phyloP scores from a whole-genome alignment of 2,888 invertebrate species.

The Scaptomyza flava region DNA sequence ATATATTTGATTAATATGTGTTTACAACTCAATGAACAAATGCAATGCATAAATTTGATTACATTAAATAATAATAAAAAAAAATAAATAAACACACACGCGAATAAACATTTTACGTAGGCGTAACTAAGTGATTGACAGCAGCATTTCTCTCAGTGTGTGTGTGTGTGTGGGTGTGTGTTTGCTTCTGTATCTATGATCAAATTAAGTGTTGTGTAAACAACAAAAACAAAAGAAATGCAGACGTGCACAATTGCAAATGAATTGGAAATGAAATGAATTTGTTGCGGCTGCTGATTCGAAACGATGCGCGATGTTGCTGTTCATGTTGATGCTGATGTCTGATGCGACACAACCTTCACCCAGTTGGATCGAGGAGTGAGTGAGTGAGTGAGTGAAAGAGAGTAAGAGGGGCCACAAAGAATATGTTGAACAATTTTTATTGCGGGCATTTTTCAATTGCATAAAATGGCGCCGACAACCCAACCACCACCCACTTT shows the following conservation, averaged over 20 bases:
- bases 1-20: background rate
- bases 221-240: conserved; percentile 11
- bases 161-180: background rate
- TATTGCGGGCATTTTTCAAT: conserved; percentile 45
- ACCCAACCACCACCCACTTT: background rate
- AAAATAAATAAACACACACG: background rate
- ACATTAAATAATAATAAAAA: background rate
- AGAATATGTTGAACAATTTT: conserved; percentile 36
- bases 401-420: background rate
- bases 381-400: background rate
- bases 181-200: conserved; percentile 3
- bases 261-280: conserved; percentile 25
- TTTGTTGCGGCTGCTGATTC: conserved; percentile 18
- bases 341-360: conserved; percentile 61
- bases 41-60: conserved; percentile 3
- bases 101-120: too few relatives aligned
- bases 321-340: conserved; percentile 14
- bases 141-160: conserved; percentile 12
- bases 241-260: conserved; percentile 12
- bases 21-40: background rate
- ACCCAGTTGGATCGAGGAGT: conserved; percentile 61
- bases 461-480: background rate
- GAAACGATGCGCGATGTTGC: background rate
- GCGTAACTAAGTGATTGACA: background rate
- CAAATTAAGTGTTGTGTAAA: conserved; percentile 35